A percentile compares a stretch with the other conserved stretches of the same genome.
Evolutionary conservation across 1,140 invertebrate species (phyloP).

Genomic region (Papilio aristodemus): DNA sequence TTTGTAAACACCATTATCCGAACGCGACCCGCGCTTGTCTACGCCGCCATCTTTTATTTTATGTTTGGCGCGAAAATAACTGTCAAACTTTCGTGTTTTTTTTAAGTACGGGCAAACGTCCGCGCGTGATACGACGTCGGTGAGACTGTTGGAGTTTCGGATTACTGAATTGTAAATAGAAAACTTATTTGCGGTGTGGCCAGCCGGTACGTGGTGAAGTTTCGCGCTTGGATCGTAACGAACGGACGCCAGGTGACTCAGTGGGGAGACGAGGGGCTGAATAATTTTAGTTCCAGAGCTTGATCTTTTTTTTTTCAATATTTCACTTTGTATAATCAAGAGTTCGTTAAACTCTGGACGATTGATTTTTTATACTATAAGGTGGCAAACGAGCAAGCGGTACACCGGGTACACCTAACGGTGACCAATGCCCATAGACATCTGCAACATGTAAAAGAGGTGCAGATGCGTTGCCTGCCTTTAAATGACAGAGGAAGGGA

Average conservation of each 20-base stretch:
- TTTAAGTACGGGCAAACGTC: constrained; percentile 43
- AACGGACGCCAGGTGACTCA: constrained; percentile 8
- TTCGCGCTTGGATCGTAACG: not conserved
- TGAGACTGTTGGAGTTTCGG: constrained; percentile 54
- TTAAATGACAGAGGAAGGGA: too few species aligned
- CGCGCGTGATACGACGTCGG: constrained; percentile 47
- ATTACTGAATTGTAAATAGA: constrained; percentile 63
- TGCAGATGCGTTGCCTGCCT: too few species aligned
- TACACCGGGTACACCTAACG: too few species aligned
- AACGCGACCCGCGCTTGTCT: not conserved
- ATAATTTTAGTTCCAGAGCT: constrained; percentile 17
- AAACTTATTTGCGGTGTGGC: constrained; percentile 48
- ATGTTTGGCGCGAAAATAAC: constrained; percentile 36
- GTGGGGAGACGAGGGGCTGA: constrained; percentile 1
- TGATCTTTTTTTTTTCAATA: not conserved
- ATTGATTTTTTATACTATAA: too few species aligned
- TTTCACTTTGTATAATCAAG: not conserved
- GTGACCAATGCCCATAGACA: too few species aligned
- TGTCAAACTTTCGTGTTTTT: constrained; percentile 35
- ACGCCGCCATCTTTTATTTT: constrained; percentile 34
- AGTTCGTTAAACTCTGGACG: constrained; percentile 6
- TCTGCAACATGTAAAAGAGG: too few species aligned
- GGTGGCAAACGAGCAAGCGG: too few species aligned
- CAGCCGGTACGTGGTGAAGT: not conserved
- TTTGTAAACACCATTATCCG: constrained; percentile 22